phyloP scores from a whole-genome alignment of 2,797 vertebrate genomes.

The Hozukius guyotensis region DNA sequence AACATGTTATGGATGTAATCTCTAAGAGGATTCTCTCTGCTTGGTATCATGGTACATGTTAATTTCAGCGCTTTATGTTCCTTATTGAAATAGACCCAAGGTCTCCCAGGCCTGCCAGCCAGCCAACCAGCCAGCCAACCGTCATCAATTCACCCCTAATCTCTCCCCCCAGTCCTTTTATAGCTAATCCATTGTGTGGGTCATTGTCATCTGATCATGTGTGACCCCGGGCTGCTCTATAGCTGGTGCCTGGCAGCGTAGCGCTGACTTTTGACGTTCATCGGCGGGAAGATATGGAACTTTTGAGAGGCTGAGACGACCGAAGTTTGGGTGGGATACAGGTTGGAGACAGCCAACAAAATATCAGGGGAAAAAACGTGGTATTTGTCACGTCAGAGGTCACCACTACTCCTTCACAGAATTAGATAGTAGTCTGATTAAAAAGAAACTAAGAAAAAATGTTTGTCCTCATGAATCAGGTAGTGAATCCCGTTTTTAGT shows the following conservation, averaged over 20 bases:
- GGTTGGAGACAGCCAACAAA: neutral
- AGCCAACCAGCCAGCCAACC: slow-evolving; percentile 62
- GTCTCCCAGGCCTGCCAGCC: slow-evolving; percentile 53
- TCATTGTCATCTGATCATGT: slow-evolving; percentile 80
- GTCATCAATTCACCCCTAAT: slow-evolving; percentile 77
- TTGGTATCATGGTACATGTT: slow-evolving; percentile 79
- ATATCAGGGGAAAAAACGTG: neutral
- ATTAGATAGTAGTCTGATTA: neutral
- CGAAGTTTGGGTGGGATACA: neutral
- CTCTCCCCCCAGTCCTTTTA: slow-evolving; percentile 66
- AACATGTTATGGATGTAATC: slow-evolving; percentile 79
- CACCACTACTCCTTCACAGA: neutral
- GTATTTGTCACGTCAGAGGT: neutral
- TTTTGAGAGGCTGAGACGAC: neutral
- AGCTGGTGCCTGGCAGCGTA: slow-evolving; percentile 47
- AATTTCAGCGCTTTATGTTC: slow-evolving; percentile 78
- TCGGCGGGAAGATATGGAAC: slow-evolving; percentile 23
- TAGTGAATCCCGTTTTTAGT: neutral
- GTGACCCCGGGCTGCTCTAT: slow-evolving; percentile 71
- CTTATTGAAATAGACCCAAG: slow-evolving; percentile 72
- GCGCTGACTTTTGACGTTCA: slow-evolving; percentile 53
- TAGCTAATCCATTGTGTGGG: slow-evolving; percentile 75
- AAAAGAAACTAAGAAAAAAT: neutral
- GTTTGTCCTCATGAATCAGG: neutral
- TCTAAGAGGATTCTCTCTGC: slow-evolving; percentile 80